A percentile compares a stretch with the other conserved stretches of the same genome.
Conservation (phyloP, 2,888 invertebrate species). For the Thysanoteuthis rhombus region DNA sequence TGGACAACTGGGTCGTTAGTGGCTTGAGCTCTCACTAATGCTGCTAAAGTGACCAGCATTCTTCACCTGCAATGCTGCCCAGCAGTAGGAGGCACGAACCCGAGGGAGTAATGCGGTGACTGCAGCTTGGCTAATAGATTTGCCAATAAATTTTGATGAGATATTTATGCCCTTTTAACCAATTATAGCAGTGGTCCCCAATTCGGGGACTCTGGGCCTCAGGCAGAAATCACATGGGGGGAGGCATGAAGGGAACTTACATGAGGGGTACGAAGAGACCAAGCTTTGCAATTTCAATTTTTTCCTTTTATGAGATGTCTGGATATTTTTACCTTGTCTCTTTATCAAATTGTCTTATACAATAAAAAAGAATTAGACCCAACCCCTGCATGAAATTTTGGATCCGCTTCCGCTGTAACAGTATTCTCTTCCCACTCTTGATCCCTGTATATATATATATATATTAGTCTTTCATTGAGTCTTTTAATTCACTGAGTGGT, state of each 20-base stretch:
- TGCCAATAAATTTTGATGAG: neutral
- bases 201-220: neutral
- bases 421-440: too few species aligned
- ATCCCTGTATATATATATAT: too few species aligned
- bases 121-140: neutral
- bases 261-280: too few species aligned
- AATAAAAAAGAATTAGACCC: too few species aligned
- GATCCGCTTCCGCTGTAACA: too few species aligned
- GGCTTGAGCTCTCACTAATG: neutral
- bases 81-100: neutral
- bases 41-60: neutral
- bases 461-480: too few species aligned
- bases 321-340: too few species aligned
- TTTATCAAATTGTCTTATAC: too few species aligned
- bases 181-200: neutral
- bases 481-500: too few species aligned
- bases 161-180: neutral
- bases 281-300: neutral
- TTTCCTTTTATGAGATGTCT: neutral
- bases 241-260: neutral
- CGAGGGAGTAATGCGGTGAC: neutral
- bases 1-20: neutral
- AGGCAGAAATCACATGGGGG: neutral
- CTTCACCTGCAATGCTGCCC: neutral
- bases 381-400: too few species aligned